phyloP scores from a whole-genome alignment of 2,888 invertebrate genomes.

The Ennomos erosarius region DNA sequence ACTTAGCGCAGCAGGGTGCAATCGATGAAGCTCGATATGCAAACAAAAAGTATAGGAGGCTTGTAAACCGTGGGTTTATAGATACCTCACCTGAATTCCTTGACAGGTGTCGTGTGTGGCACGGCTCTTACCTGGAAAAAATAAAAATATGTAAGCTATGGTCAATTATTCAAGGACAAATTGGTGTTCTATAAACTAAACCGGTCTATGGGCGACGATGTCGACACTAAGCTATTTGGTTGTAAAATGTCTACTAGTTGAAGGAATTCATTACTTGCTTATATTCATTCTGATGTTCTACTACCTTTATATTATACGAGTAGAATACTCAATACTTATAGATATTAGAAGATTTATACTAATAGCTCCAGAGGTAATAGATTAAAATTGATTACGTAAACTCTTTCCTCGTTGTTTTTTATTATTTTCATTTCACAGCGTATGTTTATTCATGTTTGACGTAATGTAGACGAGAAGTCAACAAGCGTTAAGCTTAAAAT shows the following conservation, averaged over 20 bases:
- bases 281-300: no score
- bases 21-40: slow-evolving; percentile 1
- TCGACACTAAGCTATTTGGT: slow-evolving; percentile 5
- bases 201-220: slow-evolving; percentile 17
- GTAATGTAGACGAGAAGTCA: no score
- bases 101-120: slow-evolving; percentile 56
- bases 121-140: slow-evolving; percentile 65
- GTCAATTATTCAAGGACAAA: slow-evolving; percentile 57
- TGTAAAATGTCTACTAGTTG: slow-evolving; percentile 18
- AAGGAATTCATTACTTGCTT: not conserved
- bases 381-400: no score
- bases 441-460: no score
- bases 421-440: no score
- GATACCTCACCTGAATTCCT: slow-evolving; percentile 42
- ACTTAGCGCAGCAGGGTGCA: slow-evolving; percentile 36
- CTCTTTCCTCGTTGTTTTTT: no score
- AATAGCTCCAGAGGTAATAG: no score
- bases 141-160: slow-evolving; percentile 49
- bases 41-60: slow-evolving; percentile 32
- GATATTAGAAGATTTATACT: no score
- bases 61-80: slow-evolving; percentile 45
- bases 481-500: no score
- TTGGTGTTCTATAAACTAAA: slow-evolving; percentile 36
- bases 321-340: no score
- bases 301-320: no score